Conservation (phyloP, 2,113 vertebrate species). For the Cairina moschata region DNA sequence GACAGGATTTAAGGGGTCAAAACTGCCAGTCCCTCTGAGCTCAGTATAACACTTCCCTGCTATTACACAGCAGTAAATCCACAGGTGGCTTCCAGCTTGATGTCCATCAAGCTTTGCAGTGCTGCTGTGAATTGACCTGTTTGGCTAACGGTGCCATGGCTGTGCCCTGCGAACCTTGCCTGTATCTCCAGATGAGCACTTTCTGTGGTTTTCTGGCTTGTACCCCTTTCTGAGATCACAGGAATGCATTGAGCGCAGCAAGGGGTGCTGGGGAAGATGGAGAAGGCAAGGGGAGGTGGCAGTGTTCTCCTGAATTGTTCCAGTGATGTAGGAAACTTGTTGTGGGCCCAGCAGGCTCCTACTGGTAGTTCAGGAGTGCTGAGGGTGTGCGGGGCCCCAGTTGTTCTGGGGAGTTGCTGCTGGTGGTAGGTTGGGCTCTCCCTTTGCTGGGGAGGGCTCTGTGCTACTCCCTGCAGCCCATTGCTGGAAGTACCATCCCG, state of each 20-base stretch:
- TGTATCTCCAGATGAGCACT: background rate
- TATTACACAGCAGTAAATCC: background rate
- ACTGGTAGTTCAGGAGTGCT: background rate
- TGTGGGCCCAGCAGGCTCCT: background rate
- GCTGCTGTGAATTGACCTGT: accelerated
- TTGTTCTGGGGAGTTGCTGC: background rate
- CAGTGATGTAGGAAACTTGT: background rate
- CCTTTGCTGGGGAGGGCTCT: background rate
- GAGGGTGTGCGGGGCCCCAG: background rate
- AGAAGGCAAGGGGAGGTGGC: background rate
- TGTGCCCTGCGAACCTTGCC: background rate
- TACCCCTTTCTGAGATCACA: background rate
- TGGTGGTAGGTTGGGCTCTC: background rate
- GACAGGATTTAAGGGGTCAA: background rate
- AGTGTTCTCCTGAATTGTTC: background rate
- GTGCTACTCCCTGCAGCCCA: background rate
- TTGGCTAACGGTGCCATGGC: background rate
- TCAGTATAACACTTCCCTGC: background rate
- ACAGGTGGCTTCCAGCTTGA: background rate
- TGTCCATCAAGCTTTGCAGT: background rate
- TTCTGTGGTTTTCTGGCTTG: constrained; percentile 6
- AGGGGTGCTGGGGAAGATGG: background rate
- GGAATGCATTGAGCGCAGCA: accelerated
- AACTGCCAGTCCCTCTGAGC: background rate
- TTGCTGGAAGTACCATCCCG: background rate